These are phyloP conservation scores for Solea senegalensis DNA, from an alignment of 2,113 vertebrate species.

Conservation along the genomic window DNA sequence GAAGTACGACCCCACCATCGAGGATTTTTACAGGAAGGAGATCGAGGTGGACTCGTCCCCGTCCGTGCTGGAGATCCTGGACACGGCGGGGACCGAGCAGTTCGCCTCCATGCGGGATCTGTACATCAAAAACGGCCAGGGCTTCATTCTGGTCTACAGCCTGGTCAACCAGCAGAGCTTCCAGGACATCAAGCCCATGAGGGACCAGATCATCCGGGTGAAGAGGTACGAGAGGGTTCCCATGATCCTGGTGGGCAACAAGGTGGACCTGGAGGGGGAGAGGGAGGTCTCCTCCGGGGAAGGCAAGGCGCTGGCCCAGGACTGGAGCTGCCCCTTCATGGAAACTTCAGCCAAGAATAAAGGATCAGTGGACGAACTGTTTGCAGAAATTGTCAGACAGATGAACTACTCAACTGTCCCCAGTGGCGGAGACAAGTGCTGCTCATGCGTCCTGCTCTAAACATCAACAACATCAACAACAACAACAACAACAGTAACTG, in stretches of 20 bases:
- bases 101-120: constrained; percentile 95
- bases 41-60: constrained; percentile 82
- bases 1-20: constrained; percentile 94
- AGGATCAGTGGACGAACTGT: constrained; percentile 94
- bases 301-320: constrained; percentile 93
- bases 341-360: constrained; percentile 98
- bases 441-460: constrained; percentile 78
- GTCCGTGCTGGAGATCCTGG: constrained; percentile 81
- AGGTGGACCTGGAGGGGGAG: constrained; percentile 91
- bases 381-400: constrained; percentile 95
- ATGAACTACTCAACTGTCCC: constrained; percentile 96
- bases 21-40: constrained; percentile 87
- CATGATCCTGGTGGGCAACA: constrained; percentile 90
- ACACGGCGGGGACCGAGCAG: constrained; percentile 88
- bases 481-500: constrained; percentile 26
- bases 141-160: constrained; percentile 82
- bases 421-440: constrained; percentile 89
- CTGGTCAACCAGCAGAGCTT: constrained; percentile 89
- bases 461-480: not conserved
- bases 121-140: constrained; percentile 83
- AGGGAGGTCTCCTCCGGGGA: constrained; percentile 92
- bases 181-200: constrained; percentile 96
- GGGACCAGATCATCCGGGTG: constrained; percentile 96
- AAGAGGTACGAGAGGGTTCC: constrained; percentile 95
- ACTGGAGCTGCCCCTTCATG: constrained; percentile 96